Evolutionary conservation across 2,888 invertebrate genomes (phyloP), one percentile per base, ranked within the genome.

Genomic region (Spilarctia lutea): DNA sequence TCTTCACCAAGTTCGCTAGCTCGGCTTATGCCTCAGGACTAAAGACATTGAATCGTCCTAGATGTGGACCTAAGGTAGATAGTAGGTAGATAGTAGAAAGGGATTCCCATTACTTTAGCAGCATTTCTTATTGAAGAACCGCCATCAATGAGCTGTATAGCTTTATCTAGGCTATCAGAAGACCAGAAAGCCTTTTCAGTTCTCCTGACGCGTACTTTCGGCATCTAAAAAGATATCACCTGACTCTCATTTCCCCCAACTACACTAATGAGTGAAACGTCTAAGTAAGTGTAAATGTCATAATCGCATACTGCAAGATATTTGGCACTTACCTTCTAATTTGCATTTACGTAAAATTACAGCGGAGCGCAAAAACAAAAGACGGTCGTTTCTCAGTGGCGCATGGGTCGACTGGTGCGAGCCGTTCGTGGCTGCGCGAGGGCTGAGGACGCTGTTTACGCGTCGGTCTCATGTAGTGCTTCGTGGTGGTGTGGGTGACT

Each of bases 171-270:
- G 72, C 56, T 81, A 76, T 81, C 77, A 78, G 82, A 82, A 82
- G 83, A 84, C 84, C 84, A 85, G 77, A 77, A 80, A 83, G 82
- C 84, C 78, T 86, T 85, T 76, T 81, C 78, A 76, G 82, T 85
- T 78, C 81, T 84, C 75, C 81, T 78, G 66, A 72, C 75, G 10
- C 79, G 77, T 75, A 81, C 76, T 85, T 81, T 83, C 79, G 83
- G 81, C 82, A 83, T 83, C 83, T 84, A 76, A 70, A 79, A 81
- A 77, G 39, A 78, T 75, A 78, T 79, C 77, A 77, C 78, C 74
- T 75, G 81, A 80, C 78, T 80, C 75, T 75, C 77, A 80, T 81
- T 81, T n/a, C 76, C 75, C 77, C 78, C 79, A 76, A 72, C 69
- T 79, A 77, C 76, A 80, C 73, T 76, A 82, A 79, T 71, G 71